Evolutionary conservation across 2,888 invertebrate genomes (phyloP).

Genomic region (Polylopha cassiicola): DNA sequence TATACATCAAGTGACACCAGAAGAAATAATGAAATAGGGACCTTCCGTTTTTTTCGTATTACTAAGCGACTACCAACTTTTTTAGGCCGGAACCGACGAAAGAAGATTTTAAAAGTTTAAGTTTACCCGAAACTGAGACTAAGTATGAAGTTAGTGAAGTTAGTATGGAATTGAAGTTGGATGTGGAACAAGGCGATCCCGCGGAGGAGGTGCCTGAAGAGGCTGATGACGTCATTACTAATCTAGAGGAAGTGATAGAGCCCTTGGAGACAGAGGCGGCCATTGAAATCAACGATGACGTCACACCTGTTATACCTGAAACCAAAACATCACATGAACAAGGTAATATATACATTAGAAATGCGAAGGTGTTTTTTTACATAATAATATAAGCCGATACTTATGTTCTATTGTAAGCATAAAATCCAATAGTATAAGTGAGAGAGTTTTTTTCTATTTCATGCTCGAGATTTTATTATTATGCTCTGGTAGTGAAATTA

Average conservation of each 20-base stretch:
- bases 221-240: constrained; percentile 19
- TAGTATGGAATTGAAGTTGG: constrained; percentile 31
- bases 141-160: too few relatives aligned
- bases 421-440: too few relatives aligned
- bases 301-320: constrained; percentile 31
- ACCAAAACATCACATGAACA: constrained; percentile 35
- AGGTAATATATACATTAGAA: too few relatives aligned
- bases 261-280: constrained; percentile 25
- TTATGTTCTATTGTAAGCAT: too few relatives aligned
- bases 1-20: too few relatives aligned
- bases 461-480: too few relatives aligned
- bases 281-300: constrained; percentile 29
- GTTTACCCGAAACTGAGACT: constrained; percentile 24
- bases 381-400: too few relatives aligned
- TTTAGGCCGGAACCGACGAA: constrained; percentile 35
- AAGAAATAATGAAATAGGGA: too few relatives aligned
- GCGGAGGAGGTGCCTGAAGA: constrained; percentile 28
- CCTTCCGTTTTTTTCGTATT: too few relatives aligned
- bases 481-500: too few relatives aligned
- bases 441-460: too few relatives aligned
- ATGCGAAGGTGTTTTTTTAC: too few relatives aligned
- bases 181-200: constrained; percentile 21
- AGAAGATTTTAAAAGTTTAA: constrained; percentile 42
- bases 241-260: constrained; percentile 25
- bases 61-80: neutral